Base-by-base conservation (phyloP, 2,888 invertebrate genomes). In the Galeruca laticollis region DNA sequence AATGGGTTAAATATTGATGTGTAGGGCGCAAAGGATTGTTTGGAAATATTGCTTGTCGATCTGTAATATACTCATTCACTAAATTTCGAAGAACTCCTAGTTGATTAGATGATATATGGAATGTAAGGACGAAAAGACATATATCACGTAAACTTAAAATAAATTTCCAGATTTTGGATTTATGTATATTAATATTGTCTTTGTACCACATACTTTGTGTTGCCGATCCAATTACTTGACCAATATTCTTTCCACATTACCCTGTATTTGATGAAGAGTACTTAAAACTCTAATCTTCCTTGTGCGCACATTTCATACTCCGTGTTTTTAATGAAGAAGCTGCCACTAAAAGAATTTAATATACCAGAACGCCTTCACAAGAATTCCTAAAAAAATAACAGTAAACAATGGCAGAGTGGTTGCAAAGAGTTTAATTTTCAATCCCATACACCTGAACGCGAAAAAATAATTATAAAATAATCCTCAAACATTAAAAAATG, bases 391-490 rank as follows among this genome's bases (percentile, higher is more conserved):
- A 47, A 47, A 47, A 47, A 15, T 5, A 47, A 15, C 15, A 54
- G 8, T 54, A 54, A 54, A 54, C 54, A 54, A 54, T 54, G 31
- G 31, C 11, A 31, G 6, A 26, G 54, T 31, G 54, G 54, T 54
- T 31, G n/a, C 10, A 54, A 54, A 54, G 54, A n/a, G 54, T 26
- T 54, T 31, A 31, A 31, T 54, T 54, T 54, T 54, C 3, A 54
- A 54, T 54, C 11, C 9, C 54, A n/a, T 54, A 4, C 15, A 54
- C 54, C 54, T 54, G n/a, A 31, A 31, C 31, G 26, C 54, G 54
- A 15, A 31, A 54, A 54, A 54, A 54, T 54, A 54, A 54, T 54
- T 54, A 54, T 54, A 54, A 54, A 31, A 31, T 54, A 54, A 54
- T 54, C 54, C 31, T 54, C 31, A 54, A 54, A 31, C 54, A 54